phyloP scores from a whole-genome alignment of 2,888 invertebrate species.

The Pristionchus japonicus region DNA sequence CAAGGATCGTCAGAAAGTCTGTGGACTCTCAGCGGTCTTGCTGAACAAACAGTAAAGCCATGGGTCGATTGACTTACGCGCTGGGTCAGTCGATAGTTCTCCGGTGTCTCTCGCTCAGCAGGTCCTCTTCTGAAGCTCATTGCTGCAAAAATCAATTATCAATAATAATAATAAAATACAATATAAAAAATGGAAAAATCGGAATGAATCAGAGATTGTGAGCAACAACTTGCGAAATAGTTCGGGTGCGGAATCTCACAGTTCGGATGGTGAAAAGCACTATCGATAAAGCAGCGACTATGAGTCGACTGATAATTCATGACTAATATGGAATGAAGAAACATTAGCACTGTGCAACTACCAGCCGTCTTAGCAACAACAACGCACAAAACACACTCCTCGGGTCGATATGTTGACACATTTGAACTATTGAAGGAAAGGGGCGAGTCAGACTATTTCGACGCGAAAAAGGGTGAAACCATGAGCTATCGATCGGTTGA shows the following conservation, averaged over 20 bases:
- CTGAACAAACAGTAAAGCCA: background rate
- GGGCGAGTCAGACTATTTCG: background rate
- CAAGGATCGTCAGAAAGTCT: background rate
- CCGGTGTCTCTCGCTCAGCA: background rate
- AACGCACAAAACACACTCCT: background rate
- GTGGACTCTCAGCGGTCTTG: background rate
- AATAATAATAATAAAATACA: no score
- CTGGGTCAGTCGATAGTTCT: background rate
- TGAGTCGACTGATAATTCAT: background rate
- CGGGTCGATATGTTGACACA: background rate
- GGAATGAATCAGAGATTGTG: background rate
- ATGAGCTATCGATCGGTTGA: background rate
- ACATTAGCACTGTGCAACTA: background rate
- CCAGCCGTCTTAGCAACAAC: background rate
- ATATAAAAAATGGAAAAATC: background rate
- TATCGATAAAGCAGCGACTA: background rate
- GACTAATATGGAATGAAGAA: background rate
- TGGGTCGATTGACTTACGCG: background rate
- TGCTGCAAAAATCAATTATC: background rate
- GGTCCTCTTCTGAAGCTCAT: background rate
- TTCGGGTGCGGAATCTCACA: background rate
- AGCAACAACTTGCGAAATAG: conserved; percentile 10
- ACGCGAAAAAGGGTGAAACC: background rate
- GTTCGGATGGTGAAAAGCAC: background rate
- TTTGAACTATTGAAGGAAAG: background rate